Conservation (phyloP, 2,113 vertebrate genomes). For the Microcebus murinus region DNA sequence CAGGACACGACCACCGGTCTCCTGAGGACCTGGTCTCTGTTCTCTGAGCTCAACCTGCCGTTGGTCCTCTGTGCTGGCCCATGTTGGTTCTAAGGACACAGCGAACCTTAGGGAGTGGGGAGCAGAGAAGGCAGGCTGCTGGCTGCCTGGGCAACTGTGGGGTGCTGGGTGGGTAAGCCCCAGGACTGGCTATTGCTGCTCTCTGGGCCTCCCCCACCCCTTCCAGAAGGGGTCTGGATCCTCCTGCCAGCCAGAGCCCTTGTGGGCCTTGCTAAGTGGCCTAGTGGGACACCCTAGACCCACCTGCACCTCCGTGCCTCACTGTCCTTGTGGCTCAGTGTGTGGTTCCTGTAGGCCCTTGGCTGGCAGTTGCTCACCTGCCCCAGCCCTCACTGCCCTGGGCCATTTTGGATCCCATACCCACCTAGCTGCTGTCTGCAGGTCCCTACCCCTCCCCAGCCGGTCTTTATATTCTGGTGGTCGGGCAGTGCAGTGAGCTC, state of each 20-base stretch:
- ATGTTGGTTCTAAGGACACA: not conserved
- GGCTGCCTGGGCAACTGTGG: not conserved
- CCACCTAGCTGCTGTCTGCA: fast-evolving
- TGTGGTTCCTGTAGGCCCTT: not conserved
- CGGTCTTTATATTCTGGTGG: not conserved
- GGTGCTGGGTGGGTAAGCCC: not conserved
- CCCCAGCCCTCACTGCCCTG: not conserved
- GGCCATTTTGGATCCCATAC: not conserved
- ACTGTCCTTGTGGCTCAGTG: too few species aligned
- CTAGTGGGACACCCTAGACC: not conserved
- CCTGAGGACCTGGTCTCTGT: not conserved
- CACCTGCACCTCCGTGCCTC: not conserved
- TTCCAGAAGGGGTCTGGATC: not conserved
- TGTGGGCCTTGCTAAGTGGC: not conserved
- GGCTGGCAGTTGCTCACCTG: not conserved
- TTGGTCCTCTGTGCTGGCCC: not conserved
- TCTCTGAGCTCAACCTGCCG: not conserved
- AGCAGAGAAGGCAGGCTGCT: not conserved
- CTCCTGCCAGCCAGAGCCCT: not conserved
- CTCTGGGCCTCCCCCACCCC: not conserved
- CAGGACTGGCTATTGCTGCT: not conserved
- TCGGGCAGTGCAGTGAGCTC: conserved; percentile 34
- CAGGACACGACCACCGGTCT: fast-evolving
- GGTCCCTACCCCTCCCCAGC: not conserved
- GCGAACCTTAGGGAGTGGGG: not conserved